A percentile compares a stretch with the other conserved stretches of the same genome.
Conservation (phyloP, 2,888 invertebrate species). For the Drosophila ezoana region DNA sequence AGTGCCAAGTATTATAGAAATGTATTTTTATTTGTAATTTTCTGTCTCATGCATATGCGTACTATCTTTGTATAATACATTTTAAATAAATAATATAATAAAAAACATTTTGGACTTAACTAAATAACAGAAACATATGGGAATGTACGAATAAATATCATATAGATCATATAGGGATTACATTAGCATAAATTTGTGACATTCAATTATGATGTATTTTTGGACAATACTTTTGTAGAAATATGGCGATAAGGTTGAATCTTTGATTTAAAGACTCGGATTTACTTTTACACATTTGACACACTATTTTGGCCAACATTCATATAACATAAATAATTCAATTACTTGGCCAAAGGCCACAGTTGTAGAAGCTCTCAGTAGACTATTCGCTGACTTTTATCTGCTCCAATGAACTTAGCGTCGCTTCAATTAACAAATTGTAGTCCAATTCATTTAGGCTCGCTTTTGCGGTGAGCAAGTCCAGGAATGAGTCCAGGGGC, state of each 20-base stretch:
- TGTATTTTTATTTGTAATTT: no score
- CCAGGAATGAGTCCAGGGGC: slow-evolving; percentile 93
- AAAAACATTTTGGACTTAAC: slow-evolving; percentile 10
- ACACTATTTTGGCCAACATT: slow-evolving; percentile 41
- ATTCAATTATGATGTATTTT: background rate
- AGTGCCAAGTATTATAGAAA: no score
- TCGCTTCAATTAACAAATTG: slow-evolving; percentile 93
- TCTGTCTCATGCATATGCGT: no score
- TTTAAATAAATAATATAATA: background rate
- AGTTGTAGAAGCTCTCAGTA: background rate
- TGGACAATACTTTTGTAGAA: background rate
- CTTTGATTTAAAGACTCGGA: slow-evolving; percentile 4
- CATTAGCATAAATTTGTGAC: background rate
- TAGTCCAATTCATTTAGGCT: slow-evolving; percentile 94
- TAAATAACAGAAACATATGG: background rate
- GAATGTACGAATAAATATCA: slow-evolving; percentile 4
- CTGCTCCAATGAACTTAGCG: slow-evolving; percentile 85
- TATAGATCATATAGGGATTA: background rate
- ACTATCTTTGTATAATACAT: no score
- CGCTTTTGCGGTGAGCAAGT: slow-evolving; percentile 94
- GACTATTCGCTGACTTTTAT: slow-evolving; percentile 62
- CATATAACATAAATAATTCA: slow-evolving; percentile 18
- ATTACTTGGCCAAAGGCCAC: background rate
- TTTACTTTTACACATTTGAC: slow-evolving; percentile 35
- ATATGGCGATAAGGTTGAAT: background rate